phyloP scores from a whole-genome alignment of 2,113 vertebrate species.

The Lontra canadensis region DNA sequence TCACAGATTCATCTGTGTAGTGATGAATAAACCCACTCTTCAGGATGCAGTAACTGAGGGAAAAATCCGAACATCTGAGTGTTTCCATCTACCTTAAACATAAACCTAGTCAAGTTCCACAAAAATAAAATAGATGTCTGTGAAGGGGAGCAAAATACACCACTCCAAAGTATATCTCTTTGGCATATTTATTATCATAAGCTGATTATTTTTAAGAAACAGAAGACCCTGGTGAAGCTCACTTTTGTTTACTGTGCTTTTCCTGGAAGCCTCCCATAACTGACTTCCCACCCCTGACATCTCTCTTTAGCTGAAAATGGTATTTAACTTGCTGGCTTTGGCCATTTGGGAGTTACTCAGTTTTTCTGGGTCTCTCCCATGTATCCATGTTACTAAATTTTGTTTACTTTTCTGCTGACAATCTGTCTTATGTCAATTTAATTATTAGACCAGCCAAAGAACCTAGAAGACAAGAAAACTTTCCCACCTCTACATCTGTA shows the following conservation, averaged over 20 bases:
- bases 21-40: not conserved
- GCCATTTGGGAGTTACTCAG: not conserved
- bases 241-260: not conserved
- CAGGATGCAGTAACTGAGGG: not conserved
- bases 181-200: not conserved
- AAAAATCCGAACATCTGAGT: constrained; percentile 4
- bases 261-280: not conserved
- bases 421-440: not conserved
- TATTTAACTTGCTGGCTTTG: not conserved
- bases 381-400: not conserved
- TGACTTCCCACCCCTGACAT: not conserved
- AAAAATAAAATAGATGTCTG: not conserved
- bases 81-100: not conserved
- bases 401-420: not conserved
- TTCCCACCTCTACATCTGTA: not conserved
- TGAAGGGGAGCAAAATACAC: not conserved
- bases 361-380: not conserved
- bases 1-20: not conserved
- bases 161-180: not conserved
- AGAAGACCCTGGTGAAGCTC: not conserved
- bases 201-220: not conserved
- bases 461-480: not conserved
- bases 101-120: not conserved
- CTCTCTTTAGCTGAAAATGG: not conserved
- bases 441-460: not conserved